Base-by-base conservation (phyloP, 2,888 invertebrate species). In the Ethmia dodecea region DNA sequence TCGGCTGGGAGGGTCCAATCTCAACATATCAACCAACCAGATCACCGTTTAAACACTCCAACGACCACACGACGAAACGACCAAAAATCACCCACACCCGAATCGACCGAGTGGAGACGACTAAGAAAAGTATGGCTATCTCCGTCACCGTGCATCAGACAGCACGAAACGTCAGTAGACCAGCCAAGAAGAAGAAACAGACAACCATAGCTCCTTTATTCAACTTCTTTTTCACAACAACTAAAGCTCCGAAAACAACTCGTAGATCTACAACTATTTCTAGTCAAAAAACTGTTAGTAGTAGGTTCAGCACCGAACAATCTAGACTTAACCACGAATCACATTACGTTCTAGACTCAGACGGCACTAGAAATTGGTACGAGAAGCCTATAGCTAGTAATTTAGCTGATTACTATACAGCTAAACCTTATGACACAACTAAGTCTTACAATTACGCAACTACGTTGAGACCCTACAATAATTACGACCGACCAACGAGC, bases 111-210 rank as follows among this genome's bases (percentile, higher is more conserved):
- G 33, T n/a, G 30, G 43, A 42, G 11, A 49, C 13, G 37, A 47
- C 0, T 39, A 35, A 29, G 13, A 44, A 26, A n/a, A 38, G 16
- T 14, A 28, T 28, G 33, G 33, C 18, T 25, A 29, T 31, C 20
- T 24, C 31, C 3, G 24, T 30, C 22, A 15, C 35, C 30, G 26
- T 16, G 18, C 18, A 12, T 13, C 18, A 18, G 29, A 35, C 5
- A 25, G 33, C 36, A 58, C 18, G 57, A 34, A 36, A 53, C 47
- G 5, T 6, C 1, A 26, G n/a, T 11, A 26, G n/a, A n/a, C n/a
- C n/a, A n/a, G n/a, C n/a, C n/a, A n/a, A n/a, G n/a, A n/a, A n/a
- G 26, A 26, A 12, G 2, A 64, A 58, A 33, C 45, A 44, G 1
- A 44, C 49, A 3, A 57, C 52, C 8, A 2, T 31, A n/a, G 20